A percentile compares a stretch with the other conserved stretches of the same genome.
Conservation (phyloP, 2,797 vertebrate species). For the Macropus fuliginosus region DNA sequence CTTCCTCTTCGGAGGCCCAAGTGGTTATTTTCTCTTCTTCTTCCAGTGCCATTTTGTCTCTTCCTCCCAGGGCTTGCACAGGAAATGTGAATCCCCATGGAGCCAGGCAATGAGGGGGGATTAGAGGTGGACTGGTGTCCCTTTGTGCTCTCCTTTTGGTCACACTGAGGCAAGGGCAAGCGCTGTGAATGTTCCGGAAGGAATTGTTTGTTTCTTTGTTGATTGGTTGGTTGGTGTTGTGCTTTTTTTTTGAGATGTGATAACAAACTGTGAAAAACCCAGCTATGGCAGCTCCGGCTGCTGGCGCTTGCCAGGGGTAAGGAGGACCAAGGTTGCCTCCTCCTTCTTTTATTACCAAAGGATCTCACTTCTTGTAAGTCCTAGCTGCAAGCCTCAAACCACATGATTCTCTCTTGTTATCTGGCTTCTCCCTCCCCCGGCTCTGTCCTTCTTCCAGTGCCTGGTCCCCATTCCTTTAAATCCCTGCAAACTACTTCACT, state of each 20-base stretch:
- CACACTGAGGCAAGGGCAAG: neutral
- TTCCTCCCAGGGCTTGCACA: neutral
- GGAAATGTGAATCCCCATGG: neutral
- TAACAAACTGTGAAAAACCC: conserved; percentile 16
- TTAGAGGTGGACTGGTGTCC: conserved; percentile 36
- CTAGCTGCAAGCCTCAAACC: neutral
- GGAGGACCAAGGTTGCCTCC: neutral
- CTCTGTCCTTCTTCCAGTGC: neutral
- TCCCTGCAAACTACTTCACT: neutral
- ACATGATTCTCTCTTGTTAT: neutral
- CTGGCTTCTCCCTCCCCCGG: neutral
- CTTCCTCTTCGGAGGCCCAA: neutral
- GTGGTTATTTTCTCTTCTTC: neutral
- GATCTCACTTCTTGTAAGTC: neutral
- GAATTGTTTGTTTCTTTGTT: conserved; percentile 22
- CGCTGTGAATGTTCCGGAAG: neutral
- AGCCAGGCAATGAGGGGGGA: neutral
- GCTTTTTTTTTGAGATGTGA: neutral
- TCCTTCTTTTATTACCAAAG: neutral
- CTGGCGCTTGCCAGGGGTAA: neutral
- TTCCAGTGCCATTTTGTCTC: neutral
- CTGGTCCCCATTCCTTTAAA: neutral
- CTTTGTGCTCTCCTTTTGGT: conserved; percentile 30
- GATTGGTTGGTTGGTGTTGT: neutral
- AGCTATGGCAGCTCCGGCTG: neutral